phyloP scores from a whole-genome alignment of 2,797 vertebrate species.

The Neomorphus geoffroyi region DNA sequence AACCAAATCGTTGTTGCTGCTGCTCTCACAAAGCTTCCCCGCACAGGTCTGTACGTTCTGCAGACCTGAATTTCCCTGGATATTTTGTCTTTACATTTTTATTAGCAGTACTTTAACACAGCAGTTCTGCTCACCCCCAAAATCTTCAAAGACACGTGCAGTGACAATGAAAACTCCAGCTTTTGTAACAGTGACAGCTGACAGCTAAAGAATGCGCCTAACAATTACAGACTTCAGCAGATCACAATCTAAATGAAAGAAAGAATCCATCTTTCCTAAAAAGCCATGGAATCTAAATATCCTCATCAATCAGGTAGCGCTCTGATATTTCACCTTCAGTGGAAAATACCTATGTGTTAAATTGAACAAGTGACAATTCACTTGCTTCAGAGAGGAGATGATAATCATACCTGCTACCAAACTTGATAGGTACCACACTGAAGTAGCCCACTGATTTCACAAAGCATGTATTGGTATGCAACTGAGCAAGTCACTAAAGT shows the following conservation, averaged over 20 bases:
- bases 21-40: neutral
- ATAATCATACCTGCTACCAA: neutral
- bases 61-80: neutral
- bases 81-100: neutral
- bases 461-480: neutral
- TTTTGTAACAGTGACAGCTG: neutral
- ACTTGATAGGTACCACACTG: neutral
- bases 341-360: neutral
- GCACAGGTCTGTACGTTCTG: neutral
- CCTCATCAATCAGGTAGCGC: neutral
- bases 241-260: neutral
- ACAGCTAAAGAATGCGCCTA: neutral
- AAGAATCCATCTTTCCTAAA: neutral
- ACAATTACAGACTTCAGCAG: neutral
- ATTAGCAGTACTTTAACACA: neutral
- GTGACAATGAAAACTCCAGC: neutral
- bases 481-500: neutral
- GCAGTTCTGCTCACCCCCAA: neutral
- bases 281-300: neutral
- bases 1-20: neutral
- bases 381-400: neutral
- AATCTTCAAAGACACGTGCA: neutral
- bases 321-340: neutral
- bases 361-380: neutral
- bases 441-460: neutral